These are phyloP conservation scores for Lethocerus indicus DNA, from an alignment of 1,140 invertebrate species.

Conservation along the genomic window DNA sequence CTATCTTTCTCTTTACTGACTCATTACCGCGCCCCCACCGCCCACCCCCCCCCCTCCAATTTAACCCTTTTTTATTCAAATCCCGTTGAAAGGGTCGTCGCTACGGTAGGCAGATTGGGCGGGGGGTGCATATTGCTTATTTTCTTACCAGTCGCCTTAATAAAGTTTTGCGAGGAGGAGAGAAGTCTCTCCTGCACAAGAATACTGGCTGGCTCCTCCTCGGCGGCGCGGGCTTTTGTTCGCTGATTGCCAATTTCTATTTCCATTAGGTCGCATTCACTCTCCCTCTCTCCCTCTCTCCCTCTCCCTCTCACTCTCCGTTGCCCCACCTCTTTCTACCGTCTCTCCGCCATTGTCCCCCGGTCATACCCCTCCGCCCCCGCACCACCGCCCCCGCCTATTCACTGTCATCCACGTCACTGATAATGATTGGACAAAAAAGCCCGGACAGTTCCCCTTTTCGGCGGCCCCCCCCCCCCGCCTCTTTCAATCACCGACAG, in stretches of 20 bases:
- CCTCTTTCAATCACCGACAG: no score
- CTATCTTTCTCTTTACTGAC: no score
- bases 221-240: constrained; percentile 2
- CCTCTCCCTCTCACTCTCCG: neutral
- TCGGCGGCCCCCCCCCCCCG: no score
- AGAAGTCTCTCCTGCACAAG: neutral
- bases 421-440: neutral
- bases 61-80: no score
- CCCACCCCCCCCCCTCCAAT: no score
- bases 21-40: no score
- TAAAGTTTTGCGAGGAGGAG: constrained; percentile 2
- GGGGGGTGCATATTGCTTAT: constrained; percentile 1
- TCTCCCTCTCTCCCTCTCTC: neutral
- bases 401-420: neutral
- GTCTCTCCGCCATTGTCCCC: neutral
- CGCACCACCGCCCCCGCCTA: neutral
- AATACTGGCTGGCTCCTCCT: neutral
- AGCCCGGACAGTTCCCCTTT: no score
- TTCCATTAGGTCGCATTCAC: constrained; percentile 7
- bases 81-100: no score
- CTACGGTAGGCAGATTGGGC: no score
- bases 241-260: constrained; percentile 8
- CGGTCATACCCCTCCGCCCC: neutral
- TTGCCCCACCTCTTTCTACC: neutral
- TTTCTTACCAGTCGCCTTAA: neutral